Evolutionary conservation across 2,797 vertebrate species (phyloP).

Genomic region (Ctenopoma kingsleyae): DNA sequence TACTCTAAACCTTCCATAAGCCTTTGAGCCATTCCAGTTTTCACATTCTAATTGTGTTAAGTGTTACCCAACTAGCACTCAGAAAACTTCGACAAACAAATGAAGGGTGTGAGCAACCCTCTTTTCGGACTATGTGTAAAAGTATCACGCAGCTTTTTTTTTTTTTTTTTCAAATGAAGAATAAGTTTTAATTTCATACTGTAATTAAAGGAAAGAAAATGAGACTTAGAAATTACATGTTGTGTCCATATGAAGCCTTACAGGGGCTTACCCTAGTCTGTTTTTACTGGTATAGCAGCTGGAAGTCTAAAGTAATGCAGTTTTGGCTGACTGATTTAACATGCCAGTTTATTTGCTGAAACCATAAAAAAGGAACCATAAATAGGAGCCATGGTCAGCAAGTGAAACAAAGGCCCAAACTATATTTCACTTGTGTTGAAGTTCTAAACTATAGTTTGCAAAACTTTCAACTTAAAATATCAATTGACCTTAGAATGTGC

Average conservation of each 20-base stretch:
- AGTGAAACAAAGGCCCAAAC: conserved; percentile 35
- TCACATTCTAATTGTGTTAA: background rate
- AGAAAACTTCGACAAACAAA: background rate
- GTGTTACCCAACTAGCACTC: background rate
- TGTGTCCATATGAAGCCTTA: background rate
- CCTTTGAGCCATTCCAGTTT: conserved; percentile 8
- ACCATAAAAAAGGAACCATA: conserved; percentile 49
- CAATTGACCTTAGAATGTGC: conserved; percentile 1
- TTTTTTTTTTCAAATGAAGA: background rate
- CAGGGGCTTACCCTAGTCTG: background rate
- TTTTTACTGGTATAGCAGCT: conserved; percentile 11
- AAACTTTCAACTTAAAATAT: conserved; percentile 14
- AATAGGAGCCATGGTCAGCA: conserved; percentile 37
- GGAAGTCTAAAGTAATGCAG: conserved; percentile 32
- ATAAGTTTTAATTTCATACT: background rate
- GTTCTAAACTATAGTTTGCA: conserved; percentile 26
- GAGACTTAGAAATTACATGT: background rate
- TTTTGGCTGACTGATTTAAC: conserved; percentile 54
- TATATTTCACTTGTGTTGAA: conserved; percentile 40
- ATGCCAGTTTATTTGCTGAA: conserved; percentile 51
- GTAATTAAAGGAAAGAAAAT: background rate
- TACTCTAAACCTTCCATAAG: conserved; percentile 8
- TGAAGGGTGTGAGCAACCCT: background rate
- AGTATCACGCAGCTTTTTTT: background rate
- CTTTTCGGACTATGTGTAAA: background rate